Evolutionary conservation across 2,113 vertebrate genomes (phyloP), one percentile per base, ranked within the genome.

Genomic region (Lepidothrix coronata): DNA sequence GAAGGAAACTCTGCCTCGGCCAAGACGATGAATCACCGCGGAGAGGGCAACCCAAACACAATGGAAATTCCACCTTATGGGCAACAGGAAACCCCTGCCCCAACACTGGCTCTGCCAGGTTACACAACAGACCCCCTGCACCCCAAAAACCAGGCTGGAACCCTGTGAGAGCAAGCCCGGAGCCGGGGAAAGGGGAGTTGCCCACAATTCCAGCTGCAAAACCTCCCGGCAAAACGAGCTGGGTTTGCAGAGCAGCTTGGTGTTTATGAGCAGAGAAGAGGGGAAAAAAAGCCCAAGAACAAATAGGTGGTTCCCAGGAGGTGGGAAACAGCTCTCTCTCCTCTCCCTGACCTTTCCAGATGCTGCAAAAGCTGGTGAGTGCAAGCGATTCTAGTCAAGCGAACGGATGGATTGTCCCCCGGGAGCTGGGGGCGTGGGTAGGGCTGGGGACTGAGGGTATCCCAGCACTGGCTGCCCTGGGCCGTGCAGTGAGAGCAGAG

Each of bases 341-440:
- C 65, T 87, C 80, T 65, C 30, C 57, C 73, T 93, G 89, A 92
- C 94, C 96, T 96, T 95, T 91, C 44, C 33, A 43, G 43, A 20
- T 4, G 68, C 83, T 63, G 91, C 63, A 72, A 62, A 87, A 31
- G 31, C 77, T 0, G 12, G 25, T 0, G 4, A 90, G 57, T 1
- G 17, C 25, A 46, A 86, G 89, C 0, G 3, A 55, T 71, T 84
- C 33, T 30, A 48, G 68, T 11, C 33, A 3, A 43, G 79, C 27
- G 59, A 74, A 63, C 8, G 6, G 78, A 62, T 2, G 30, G 74
- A 18, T 55, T 44, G 70, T 16, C 62, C 51, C 37, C 46, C 22
- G 0, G 3, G 83, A 66, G 55, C 48, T 58, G 73, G 61, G 44
- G 20, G 6, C 0, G 4, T 9, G 12, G 74, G 63, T 10, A 35